phyloP scores from a whole-genome alignment of 2,888 invertebrate genomes.

The Ichneumoninae sp. region DNA sequence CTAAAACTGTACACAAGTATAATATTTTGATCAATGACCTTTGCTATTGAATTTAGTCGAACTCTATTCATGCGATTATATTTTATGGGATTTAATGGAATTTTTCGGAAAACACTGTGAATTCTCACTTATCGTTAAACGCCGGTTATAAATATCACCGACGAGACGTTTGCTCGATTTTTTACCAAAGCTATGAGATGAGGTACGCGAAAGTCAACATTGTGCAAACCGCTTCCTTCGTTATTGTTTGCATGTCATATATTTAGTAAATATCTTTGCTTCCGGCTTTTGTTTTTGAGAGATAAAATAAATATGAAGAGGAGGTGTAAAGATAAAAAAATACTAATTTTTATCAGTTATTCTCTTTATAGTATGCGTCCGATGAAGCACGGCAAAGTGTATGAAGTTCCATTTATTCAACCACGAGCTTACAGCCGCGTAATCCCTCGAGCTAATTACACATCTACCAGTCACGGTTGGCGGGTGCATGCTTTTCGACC shows the following conservation, averaged over 20 bases:
- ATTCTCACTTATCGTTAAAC: no score
- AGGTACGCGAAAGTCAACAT: background rate
- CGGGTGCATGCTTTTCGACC: conserved; percentile 31
- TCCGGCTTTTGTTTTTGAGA: background rate
- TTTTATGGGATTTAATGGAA: no score
- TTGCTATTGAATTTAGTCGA: no score
- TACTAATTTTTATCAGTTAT: background rate
- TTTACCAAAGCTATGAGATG: background rate
- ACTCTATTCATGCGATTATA: background rate
- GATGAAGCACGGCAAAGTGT: background rate
- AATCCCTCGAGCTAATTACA: conserved; percentile 77
- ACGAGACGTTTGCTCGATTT: background rate
- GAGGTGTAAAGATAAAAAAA: background rate
- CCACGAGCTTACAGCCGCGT: conserved; percentile 51
- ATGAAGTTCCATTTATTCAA: conserved; percentile 36
- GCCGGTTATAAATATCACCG: background rate
- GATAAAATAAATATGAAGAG: background rate
- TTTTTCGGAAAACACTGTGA: no score
- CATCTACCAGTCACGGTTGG: conserved; percentile 67
- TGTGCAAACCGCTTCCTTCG: background rate
- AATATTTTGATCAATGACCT: no score
- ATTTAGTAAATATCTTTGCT: background rate
- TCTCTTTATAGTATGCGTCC: background rate
- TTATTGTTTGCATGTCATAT: background rate
- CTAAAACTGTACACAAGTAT: no score